Evolutionary conservation across 1,140 invertebrate genomes (phyloP).

Genomic region (Drosophila kikkawai): DNA sequence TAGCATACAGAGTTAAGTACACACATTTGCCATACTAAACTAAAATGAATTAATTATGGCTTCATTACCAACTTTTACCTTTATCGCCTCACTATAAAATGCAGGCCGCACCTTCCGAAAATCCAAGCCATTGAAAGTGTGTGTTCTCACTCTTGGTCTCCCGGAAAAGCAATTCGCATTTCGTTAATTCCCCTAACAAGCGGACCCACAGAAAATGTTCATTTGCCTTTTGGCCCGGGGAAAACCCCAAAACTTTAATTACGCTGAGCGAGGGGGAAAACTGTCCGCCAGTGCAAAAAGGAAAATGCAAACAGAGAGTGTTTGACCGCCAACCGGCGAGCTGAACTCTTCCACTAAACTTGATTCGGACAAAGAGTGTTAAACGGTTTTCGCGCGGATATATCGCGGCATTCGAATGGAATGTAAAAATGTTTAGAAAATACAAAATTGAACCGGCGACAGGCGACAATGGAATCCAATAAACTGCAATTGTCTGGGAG

Average conservation of each 20-base stretch:
- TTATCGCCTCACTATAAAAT: conserved; percentile 1
- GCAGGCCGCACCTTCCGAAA: conserved; percentile 14
- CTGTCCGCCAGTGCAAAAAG: conserved; percentile 33
- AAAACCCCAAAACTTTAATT: conserved; percentile 75
- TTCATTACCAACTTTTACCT: conserved; percentile 20
- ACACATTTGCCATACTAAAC: conserved; percentile 1
- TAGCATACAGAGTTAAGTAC: background rate
- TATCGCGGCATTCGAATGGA: conserved; percentile 7
- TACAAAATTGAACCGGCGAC: conserved; percentile 57
- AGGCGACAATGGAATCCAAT: conserved; percentile 73
- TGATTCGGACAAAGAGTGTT: conserved; percentile 70
- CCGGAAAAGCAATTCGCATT: conserved; percentile 34
- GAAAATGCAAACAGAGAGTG: conserved; percentile 55
- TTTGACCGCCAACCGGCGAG: conserved; percentile 47
- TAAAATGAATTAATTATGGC: conserved; percentile 7
- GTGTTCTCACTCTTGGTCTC: background rate
- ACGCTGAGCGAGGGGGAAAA: conserved; percentile 55
- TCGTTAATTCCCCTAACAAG: conserved; percentile 30
- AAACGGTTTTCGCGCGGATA: conserved; percentile 55
- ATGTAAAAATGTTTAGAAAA: conserved; percentile 77
- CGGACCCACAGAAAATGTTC: conserved; percentile 22
- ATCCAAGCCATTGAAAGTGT: conserved; percentile 3
- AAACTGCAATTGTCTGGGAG: conserved; percentile 52
- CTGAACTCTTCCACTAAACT: conserved; percentile 70
- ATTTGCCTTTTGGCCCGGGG: conserved; percentile 24